Conservation (phyloP, 2,888 invertebrate species). For the Meliscaeva auricollis region DNA sequence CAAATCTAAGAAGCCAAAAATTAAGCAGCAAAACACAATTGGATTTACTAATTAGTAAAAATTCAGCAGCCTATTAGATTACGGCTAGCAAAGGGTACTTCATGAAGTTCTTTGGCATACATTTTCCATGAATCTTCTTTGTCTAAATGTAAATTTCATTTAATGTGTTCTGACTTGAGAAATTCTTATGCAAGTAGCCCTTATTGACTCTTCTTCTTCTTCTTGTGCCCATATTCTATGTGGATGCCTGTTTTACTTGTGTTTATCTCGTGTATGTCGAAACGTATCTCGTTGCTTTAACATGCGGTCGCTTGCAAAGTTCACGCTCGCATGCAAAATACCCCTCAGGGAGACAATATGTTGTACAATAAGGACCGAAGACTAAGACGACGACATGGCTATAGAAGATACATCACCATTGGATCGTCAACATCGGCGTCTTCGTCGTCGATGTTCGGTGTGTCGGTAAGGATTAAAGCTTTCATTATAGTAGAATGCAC, state of each 20-base stretch:
- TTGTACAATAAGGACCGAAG: neutral
- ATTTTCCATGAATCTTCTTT: too few species aligned
- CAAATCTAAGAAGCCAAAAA: too few species aligned
- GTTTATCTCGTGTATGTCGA: conserved; percentile 58
- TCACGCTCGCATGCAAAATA: conserved; percentile 69
- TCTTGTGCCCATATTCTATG: neutral
- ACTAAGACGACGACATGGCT: conserved; percentile 8
- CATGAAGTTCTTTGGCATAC: too few species aligned
- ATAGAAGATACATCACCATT: conserved; percentile 66
- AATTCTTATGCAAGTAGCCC: conserved; percentile 41
- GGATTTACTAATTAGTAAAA: too few species aligned
- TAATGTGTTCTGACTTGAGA: too few species aligned
- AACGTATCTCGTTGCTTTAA: conserved; percentile 63
- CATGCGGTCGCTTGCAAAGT: conserved; percentile 66
- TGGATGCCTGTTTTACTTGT: conserved; percentile 30
- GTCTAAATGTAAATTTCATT: too few species aligned
- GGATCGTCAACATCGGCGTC: conserved; percentile 14
- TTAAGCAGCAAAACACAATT: too few species aligned
- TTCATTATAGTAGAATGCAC: conserved; percentile 50
- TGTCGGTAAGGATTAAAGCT: conserved; percentile 72
- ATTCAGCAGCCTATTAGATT: too few species aligned
- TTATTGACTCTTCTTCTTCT: conserved; percentile 44
- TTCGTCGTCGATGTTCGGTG: conserved; percentile 16
- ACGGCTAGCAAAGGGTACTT: too few species aligned
- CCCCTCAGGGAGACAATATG: conserved; percentile 58